Evolutionary conservation across 2,797 vertebrate species (phyloP).

Genomic region (Sebastiscus albofasciatus): DNA sequence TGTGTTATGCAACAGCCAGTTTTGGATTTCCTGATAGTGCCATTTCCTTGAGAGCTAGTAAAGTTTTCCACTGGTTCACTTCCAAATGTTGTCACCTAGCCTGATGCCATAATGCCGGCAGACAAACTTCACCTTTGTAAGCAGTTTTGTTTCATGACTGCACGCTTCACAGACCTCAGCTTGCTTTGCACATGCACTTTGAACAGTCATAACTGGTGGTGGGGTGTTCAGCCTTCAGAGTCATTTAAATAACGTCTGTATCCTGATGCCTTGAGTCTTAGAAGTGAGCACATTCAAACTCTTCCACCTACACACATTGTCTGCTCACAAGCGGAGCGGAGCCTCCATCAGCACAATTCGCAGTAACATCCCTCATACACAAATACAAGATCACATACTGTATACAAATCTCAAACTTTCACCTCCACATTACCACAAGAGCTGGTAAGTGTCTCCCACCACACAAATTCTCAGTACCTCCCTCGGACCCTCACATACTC

Average conservation of each 20-base stretch:
- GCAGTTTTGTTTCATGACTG: slow-evolving; percentile 1
- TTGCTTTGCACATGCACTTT: background rate
- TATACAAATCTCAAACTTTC: slow-evolving; percentile 19
- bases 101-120: background rate
- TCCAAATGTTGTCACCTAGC: background rate
- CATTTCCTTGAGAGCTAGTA: background rate
- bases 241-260: slow-evolving; percentile 21
- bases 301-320: background rate
- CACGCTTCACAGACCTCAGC: background rate
- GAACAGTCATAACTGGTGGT: background rate
- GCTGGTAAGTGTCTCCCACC: background rate
- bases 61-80: background rate
- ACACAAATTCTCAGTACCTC: slow-evolving; percentile 6
- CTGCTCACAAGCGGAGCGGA: background rate
- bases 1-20: background rate
- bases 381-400: slow-evolving; percentile 8
- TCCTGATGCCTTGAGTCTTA: background rate
- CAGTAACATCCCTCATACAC: background rate
- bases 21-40: background rate
- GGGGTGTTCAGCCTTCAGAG: background rate
- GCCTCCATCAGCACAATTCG: background rate
- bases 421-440: background rate
- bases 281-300: background rate
- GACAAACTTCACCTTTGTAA: slow-evolving; percentile 1
- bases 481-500: slow-evolving; percentile 8